phyloP scores from a whole-genome alignment of 2,797 vertebrate species.

The Amblyopsis hoosieri region DNA sequence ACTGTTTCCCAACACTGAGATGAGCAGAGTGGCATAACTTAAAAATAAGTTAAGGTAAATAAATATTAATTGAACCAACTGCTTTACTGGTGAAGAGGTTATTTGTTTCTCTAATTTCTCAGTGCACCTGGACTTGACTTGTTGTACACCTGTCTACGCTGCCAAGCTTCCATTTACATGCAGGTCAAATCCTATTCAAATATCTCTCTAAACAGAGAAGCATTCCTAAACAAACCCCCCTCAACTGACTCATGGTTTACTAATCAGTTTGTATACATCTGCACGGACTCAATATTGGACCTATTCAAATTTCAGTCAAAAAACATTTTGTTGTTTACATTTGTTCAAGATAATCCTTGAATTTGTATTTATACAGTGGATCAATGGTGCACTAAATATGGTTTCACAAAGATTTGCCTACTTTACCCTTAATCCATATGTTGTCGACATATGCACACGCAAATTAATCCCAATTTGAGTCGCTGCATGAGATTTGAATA shows the following conservation, averaged over 20 bases:
- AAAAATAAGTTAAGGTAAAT: neutral
- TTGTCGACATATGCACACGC: conserved; percentile 40
- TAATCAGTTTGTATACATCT: conserved; percentile 70
- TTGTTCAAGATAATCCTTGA: conserved; percentile 8
- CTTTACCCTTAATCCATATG: too few relatives aligned
- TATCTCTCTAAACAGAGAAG: conserved; percentile 63
- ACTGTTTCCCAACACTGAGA: conserved; percentile 20
- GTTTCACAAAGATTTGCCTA: too few relatives aligned
- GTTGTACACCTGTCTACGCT: conserved; percentile 69
- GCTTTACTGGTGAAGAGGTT: conserved; percentile 13
- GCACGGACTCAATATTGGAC: conserved; percentile 40
- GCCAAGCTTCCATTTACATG: conserved; percentile 76
- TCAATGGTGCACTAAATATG: neutral
- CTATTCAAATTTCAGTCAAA: conserved; percentile 51
- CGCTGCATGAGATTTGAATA: conserved; percentile 64
- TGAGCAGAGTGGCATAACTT: neutral
- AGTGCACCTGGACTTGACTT: conserved; percentile 62
- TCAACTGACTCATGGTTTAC: conserved; percentile 48
- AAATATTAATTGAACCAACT: conserved; percentile 23
- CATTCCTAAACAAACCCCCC: conserved; percentile 67
- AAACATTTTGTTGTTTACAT: conserved; percentile 30
- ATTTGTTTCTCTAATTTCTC: conserved; percentile 22
- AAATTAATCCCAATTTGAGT: conserved; percentile 65
- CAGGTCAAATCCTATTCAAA: conserved; percentile 81
- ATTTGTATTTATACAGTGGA: neutral